phyloP scores from a whole-genome alignment of 2,888 invertebrate species.

The Pharmacophagus antenor region DNA sequence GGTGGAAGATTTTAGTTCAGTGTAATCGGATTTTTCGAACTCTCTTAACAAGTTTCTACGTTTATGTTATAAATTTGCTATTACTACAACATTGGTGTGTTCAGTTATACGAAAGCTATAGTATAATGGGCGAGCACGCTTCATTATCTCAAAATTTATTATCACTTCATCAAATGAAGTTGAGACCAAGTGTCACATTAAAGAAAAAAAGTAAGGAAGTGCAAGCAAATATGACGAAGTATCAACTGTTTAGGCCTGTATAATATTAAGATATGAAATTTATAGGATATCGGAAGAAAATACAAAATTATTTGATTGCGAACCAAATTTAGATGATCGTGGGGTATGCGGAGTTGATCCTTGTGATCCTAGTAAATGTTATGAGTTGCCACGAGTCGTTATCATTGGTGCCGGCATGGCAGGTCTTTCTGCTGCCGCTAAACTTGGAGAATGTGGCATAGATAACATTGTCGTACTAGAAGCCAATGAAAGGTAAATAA shows the following conservation, averaged over 20 bases:
- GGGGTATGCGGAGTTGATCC: slow-evolving; percentile 59
- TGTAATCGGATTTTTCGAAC: too few species aligned
- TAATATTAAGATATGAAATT: slow-evolving; percentile 2
- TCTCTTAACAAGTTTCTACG: too few species aligned
- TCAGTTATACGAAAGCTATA: too few species aligned
- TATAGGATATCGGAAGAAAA: slow-evolving; percentile 47
- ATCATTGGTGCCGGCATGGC: slow-evolving; percentile 91
- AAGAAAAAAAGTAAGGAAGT: too few species aligned
- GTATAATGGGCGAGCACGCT: too few species aligned
- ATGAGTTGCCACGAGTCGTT: slow-evolving; percentile 83
- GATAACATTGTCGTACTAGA: slow-evolving; percentile 86
- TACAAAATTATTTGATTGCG: slow-evolving; percentile 48
- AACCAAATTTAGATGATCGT: slow-evolving; percentile 57
- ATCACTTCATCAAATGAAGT: too few species aligned
- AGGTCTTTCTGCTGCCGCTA: slow-evolving; percentile 88
- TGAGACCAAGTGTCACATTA: too few species aligned
- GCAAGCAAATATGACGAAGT: too few species aligned
- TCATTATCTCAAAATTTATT: too few species aligned
- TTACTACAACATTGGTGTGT: too few species aligned
- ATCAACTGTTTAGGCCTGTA: neutral
- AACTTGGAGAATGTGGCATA: slow-evolving; percentile 85
- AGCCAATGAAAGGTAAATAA: slow-evolving; percentile 85
- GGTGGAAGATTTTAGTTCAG: too few species aligned
- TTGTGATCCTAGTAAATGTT: slow-evolving; percentile 54
- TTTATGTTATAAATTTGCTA: too few species aligned